These are phyloP conservation scores for Brachionus calyciflorus DNA, from an alignment of 1,140 invertebrate genomes.

Conservation along the genomic window DNA sequence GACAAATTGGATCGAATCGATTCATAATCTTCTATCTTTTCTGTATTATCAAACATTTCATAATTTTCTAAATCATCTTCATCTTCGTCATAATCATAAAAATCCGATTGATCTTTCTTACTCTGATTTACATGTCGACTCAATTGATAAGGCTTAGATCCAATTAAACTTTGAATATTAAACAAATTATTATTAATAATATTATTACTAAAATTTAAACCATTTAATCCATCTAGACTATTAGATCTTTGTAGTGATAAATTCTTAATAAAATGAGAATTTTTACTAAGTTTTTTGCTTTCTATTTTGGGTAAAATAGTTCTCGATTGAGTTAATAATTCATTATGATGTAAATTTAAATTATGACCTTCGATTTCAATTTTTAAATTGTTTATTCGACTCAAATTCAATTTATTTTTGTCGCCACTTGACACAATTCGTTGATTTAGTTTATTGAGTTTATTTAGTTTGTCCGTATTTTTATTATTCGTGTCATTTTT, in stretches of 20 bases:
- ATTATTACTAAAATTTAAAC: not conserved
- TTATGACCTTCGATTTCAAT: slow-evolving; percentile 29
- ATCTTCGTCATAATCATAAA: slow-evolving; percentile 15
- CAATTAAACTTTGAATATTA: not conserved
- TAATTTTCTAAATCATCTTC: not conserved
- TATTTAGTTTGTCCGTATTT: not conserved
- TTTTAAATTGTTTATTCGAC: not conserved
- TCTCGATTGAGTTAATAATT: not conserved
- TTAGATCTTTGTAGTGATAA: not conserved
- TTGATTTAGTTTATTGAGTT: not conserved
- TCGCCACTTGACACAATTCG: not conserved
- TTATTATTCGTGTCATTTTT: not conserved
- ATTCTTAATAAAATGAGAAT: not conserved
- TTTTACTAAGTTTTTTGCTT: not conserved
- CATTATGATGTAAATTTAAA: not conserved
- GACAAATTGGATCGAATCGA: slow-evolving; percentile 12
- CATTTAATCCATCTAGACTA: not conserved
- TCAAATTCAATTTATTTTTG: not conserved
- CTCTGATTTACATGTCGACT: not conserved
- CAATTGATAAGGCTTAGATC: not conserved
- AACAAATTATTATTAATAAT: slow-evolving; percentile 19
- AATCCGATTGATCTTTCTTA: slow-evolving; percentile 13
- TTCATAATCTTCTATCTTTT: slow-evolving; percentile 31
- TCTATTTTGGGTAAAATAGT: slow-evolving; percentile 6
- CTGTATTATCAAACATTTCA: not conserved